Conservation (phyloP, 2,888 invertebrate species). For the Diarsia rubi region DNA sequence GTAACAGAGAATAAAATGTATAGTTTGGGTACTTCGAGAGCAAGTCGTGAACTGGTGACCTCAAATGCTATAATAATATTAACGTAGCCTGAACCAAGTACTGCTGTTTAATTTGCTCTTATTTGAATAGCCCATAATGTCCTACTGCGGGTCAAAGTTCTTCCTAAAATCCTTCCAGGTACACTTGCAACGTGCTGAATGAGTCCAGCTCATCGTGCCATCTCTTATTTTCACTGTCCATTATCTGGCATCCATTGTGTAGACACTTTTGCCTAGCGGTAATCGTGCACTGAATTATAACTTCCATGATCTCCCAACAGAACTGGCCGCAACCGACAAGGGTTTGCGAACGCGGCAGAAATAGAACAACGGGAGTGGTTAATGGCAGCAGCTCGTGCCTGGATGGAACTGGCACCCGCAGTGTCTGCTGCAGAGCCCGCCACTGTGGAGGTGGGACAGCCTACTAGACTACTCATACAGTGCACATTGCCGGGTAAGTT, state of each 20-base stretch:
- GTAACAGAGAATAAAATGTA: slow-evolving; percentile 2
- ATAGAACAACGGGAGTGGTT: slow-evolving; percentile 85
- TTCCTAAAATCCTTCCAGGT: not conserved
- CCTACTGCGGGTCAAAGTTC: not conserved
- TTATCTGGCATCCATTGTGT: not conserved
- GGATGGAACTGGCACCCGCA: slow-evolving; percentile 93
- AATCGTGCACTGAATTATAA: not conserved
- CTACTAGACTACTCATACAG: slow-evolving; percentile 92
- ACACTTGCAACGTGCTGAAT: not conserved
- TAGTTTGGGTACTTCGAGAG: slow-evolving; percentile 4
- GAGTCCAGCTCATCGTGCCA: not conserved
- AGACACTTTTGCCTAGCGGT: not conserved
- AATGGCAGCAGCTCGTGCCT: slow-evolving; percentile 92
- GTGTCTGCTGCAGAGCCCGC: slow-evolving; percentile 83
- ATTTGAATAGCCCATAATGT: too few relatives aligned
- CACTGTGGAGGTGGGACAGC: slow-evolving; percentile 93
- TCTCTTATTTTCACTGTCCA: not conserved
- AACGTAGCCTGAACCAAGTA: not conserved
- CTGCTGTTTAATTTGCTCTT: not conserved
- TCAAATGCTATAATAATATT: slow-evolving; percentile 4
- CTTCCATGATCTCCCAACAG: slow-evolving; percentile 73
- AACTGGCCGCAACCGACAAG: slow-evolving; percentile 91
- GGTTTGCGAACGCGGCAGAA: slow-evolving; percentile 83
- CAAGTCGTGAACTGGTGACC: slow-evolving; percentile 9
- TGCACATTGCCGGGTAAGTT: slow-evolving; percentile 91